Percentiles rank a stretch among this genome's conserved stretches.
phyloP scores from a whole-genome alignment of 2,113 vertebrate genomes.

The Nyctibius bracteatus region DNA sequence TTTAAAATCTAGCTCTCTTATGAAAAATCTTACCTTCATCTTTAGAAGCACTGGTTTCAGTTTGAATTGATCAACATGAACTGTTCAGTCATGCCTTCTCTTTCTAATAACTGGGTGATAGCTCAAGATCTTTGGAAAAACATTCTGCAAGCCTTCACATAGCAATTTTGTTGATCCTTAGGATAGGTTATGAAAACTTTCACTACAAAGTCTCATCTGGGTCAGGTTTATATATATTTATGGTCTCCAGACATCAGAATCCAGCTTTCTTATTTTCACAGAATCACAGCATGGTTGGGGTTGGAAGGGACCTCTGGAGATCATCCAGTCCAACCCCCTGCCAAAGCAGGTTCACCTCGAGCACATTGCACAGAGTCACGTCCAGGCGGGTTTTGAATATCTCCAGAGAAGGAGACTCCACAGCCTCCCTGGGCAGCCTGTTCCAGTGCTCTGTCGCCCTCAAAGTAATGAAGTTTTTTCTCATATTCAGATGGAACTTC shows the following conservation, averaged over 20 bases:
- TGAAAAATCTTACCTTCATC: background rate
- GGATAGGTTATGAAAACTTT: background rate
- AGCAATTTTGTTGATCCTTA: background rate
- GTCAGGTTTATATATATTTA: background rate
- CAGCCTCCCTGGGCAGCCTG: too few relatives aligned
- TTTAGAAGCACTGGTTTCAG: background rate
- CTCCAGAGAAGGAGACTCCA: too few relatives aligned
- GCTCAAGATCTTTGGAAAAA: background rate
- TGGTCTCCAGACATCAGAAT: background rate
- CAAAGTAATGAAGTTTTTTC: too few relatives aligned
- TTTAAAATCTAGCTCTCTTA: background rate
- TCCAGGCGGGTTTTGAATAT: too few relatives aligned
- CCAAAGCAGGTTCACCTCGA: too few relatives aligned
- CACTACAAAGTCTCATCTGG: background rate
- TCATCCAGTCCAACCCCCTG: too few relatives aligned
- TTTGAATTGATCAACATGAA: background rate
- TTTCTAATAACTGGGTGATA: background rate
- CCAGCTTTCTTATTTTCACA: background rate
- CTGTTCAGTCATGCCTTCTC: background rate
- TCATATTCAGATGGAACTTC: too few relatives aligned
- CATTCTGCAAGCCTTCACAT: background rate
- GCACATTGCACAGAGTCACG: too few relatives aligned
- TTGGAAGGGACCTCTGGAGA: too few relatives aligned
- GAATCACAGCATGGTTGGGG: too few relatives aligned
- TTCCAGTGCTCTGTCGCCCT: too few relatives aligned